Conservation (phyloP, 2,797 vertebrate genomes). For the Telmatherina bonti region DNA sequence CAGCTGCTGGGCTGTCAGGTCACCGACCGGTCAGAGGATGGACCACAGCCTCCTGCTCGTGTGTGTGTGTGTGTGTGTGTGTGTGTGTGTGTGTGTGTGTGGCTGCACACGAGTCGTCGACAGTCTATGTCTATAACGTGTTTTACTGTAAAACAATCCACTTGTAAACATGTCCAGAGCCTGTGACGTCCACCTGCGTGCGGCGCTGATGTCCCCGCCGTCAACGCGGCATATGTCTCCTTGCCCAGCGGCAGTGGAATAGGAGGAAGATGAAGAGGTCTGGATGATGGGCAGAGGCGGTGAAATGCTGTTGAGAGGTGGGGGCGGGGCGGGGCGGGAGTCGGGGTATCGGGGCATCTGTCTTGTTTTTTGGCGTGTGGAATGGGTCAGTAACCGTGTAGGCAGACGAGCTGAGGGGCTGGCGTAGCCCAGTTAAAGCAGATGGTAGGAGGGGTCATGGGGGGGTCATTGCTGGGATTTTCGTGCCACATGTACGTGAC, state of each 20-base stretch:
- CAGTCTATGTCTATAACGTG: constrained; percentile 5
- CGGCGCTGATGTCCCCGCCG: constrained; percentile 17
- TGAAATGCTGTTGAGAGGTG: constrained; percentile 53
- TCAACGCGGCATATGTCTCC: constrained; percentile 57
- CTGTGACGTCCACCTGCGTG: constrained; percentile 48
- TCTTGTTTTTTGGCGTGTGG: constrained; percentile 77
- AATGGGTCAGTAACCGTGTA: constrained; percentile 69
- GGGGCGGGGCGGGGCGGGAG: constrained; percentile 15
- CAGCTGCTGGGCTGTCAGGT: constrained; percentile 84
- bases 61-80: constrained; percentile 51
- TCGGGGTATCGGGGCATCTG: constrained; percentile 73
- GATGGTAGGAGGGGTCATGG: constrained; percentile 66
- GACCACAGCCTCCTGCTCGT: constrained; percentile 68
- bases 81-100: constrained; percentile 49
- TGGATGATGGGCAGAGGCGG: constrained; percentile 42
- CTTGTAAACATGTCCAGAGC: constrained; percentile 16
- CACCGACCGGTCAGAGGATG: constrained; percentile 84
- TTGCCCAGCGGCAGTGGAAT: constrained; percentile 38
- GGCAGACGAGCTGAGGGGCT: constrained; percentile 55
- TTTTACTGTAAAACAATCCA: no score
- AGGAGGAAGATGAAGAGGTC: constrained; percentile 60
- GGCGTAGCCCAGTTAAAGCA: constrained; percentile 65
- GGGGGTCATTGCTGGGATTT: constrained; percentile 69
- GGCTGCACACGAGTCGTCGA: neutral
- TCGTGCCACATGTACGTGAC: constrained; percentile 69